Conservation (phyloP, 2,888 invertebrate species). For the Griposia aprilina region DNA sequence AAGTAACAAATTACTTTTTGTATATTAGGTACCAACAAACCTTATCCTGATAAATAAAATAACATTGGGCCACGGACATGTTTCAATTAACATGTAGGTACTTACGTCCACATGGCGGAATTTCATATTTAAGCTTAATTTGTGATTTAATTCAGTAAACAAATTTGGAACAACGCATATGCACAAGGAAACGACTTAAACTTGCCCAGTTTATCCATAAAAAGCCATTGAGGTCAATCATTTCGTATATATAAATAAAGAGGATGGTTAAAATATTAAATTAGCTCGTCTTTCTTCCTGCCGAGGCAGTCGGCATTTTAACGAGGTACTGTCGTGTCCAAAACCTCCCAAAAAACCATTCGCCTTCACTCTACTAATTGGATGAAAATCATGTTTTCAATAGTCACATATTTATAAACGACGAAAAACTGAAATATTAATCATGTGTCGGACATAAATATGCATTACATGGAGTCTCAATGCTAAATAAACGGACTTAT, state of each 20-base stretch:
- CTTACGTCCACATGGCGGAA: not conserved
- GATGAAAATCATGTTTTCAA: conserved; percentile 74
- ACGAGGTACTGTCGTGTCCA: conserved; percentile 80
- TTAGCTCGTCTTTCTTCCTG: conserved; percentile 82
- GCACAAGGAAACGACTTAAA: conserved; percentile 59
- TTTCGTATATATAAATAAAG: conserved; percentile 79
- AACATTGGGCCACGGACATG: not conserved
- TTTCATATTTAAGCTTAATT: conserved; percentile 26
- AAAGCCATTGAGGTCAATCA: conserved; percentile 81
- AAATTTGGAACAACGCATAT: conserved; percentile 58
- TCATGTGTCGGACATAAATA: conserved; percentile 12
- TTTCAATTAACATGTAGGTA: conserved; percentile 1
- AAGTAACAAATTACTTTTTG: not conserved
- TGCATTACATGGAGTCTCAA: conserved; percentile 3
- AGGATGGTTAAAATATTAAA: conserved; percentile 84
- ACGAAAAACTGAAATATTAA: conserved; percentile 46
- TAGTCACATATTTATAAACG: conserved; percentile 42
- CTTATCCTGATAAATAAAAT: not conserved
- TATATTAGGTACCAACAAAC: not conserved
- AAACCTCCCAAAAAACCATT: conserved; percentile 75
- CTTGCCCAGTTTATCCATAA: conserved; percentile 71
- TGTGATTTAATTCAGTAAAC: conserved; percentile 51
- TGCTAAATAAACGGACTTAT: conserved; percentile 8
- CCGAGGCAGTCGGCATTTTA: conserved; percentile 83
- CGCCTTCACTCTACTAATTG: conserved; percentile 81